Evolutionary conservation across 2,888 invertebrate genomes (phyloP).

Genomic region (Eristalinus aeneus): DNA sequence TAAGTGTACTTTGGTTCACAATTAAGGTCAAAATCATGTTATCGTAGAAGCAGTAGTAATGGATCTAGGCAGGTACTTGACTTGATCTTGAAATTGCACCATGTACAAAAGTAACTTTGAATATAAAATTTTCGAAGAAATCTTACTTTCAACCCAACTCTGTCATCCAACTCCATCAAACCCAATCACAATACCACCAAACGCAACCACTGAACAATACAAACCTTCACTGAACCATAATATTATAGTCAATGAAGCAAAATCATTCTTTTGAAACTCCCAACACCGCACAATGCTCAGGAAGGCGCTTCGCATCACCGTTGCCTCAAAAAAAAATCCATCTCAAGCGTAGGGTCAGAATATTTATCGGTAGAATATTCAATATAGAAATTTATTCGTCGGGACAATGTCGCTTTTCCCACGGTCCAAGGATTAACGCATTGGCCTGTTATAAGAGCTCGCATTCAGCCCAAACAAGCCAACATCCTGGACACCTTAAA

Average conservation of each 20-base stretch:
- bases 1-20: no score
- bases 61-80: no score
- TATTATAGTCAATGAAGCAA: not conserved
- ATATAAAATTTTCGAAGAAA: no score
- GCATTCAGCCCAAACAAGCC: slow-evolving; percentile 52
- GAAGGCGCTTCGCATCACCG: not conserved
- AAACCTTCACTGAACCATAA: not conserved
- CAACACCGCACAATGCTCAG: not conserved
- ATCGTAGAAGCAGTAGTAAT: no score
- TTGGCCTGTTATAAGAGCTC: slow-evolving; percentile 56
- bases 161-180: no score
- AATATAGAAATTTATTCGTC: slow-evolving; percentile 2
- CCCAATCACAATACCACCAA: not conserved
- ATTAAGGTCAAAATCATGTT: no score
- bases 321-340: not conserved
- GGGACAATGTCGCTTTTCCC: slow-evolving; percentile 56
- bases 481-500: slow-evolving; percentile 50
- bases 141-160: no score
- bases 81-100: no score
- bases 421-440: slow-evolving; percentile 56
- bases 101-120: no score
- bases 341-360: not conserved
- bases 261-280: not conserved
- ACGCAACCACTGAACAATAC: not conserved
- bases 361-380: not conserved